Conservation (phyloP, 1,140 invertebrate species). For the Tetraneura akinire region DNA sequence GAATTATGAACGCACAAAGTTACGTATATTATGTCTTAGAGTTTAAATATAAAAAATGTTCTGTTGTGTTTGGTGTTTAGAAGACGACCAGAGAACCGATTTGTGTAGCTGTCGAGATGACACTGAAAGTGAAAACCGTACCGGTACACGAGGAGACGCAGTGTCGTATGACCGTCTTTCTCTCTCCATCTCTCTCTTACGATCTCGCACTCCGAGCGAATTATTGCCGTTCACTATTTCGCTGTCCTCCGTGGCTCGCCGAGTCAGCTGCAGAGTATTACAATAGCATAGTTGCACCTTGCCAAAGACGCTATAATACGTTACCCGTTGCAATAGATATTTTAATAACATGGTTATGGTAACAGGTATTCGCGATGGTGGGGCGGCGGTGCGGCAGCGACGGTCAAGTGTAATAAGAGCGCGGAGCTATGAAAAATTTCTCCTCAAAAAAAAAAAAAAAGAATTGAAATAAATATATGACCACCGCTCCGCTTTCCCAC, state of each 20-base stretch:
- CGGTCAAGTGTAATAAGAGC: conserved; percentile 42
- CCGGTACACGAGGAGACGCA: conserved; percentile 38
- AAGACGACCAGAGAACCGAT: conserved; percentile 6
- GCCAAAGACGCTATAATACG: no score
- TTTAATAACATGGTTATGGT: no score
- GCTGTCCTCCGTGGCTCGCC: not conserved
- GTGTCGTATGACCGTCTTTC: not conserved
- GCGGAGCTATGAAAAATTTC: conserved; percentile 24
- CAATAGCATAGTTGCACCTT: no score
- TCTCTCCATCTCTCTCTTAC: not conserved
- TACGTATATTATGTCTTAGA: no score
- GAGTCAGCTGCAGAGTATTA: not conserved
- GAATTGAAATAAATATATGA: not conserved
- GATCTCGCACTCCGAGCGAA: not conserved
- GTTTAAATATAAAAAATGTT: no score
- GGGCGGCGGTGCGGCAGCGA: conserved; percentile 7
- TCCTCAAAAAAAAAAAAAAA: not conserved
- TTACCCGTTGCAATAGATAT: not conserved
- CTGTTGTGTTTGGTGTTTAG: no score
- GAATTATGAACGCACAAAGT: no score
- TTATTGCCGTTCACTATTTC: no score
- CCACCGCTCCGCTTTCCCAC: conserved; percentile 43
- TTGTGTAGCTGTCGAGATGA: conserved; percentile 42
- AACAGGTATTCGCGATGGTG: no score
- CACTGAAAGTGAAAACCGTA: conserved; percentile 51